Conservation (phyloP, 1,140 invertebrate genomes). For the Pseudomyrmex sp. region DNA sequence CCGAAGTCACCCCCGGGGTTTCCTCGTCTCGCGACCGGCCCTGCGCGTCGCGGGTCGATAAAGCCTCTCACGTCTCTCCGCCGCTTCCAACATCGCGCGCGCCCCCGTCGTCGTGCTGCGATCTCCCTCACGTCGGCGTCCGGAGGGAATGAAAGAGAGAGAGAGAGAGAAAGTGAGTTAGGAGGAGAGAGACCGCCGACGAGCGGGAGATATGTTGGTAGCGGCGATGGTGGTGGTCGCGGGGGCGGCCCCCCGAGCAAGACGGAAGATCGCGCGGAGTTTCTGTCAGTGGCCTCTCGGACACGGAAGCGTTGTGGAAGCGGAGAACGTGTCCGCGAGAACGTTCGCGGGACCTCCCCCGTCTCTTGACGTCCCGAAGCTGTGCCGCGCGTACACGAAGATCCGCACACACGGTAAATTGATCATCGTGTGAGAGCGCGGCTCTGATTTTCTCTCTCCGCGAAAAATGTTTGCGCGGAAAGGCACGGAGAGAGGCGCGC, state of each 20-base stretch:
- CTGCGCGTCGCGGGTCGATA: slow-evolving; percentile 72
- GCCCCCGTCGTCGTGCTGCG: not conserved
- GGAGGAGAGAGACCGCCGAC: slow-evolving; percentile 11
- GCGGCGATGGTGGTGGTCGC: not conserved
- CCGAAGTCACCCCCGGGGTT: slow-evolving; percentile 46
- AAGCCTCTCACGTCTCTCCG: slow-evolving; percentile 64
- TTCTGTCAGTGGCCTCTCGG: slow-evolving; percentile 78
- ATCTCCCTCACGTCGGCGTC: not conserved
- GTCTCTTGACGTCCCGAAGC: not conserved
- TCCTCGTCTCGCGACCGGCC: slow-evolving; percentile 28
- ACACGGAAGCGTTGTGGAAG: slow-evolving; percentile 64
- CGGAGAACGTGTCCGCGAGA: slow-evolving; percentile 4
- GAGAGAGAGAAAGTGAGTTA: slow-evolving; percentile 27
- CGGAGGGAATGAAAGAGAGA: slow-evolving; percentile 4
- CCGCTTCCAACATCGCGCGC: not conserved
- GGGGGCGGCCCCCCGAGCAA: slow-evolving; percentile 47
- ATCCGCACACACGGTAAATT: slow-evolving; percentile 38
- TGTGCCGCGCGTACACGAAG: slow-evolving; percentile 33
- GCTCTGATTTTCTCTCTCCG: not conserved
- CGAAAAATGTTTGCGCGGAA: slow-evolving; percentile 17
- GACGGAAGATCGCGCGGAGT: slow-evolving; percentile 61
- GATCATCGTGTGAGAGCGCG: slow-evolving; percentile 8
- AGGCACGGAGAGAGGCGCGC: not conserved
- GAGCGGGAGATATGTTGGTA: not conserved
- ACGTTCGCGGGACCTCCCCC: not conserved